phyloP scores from a whole-genome alignment of 2,888 invertebrate species.

The Beris chalybata region DNA sequence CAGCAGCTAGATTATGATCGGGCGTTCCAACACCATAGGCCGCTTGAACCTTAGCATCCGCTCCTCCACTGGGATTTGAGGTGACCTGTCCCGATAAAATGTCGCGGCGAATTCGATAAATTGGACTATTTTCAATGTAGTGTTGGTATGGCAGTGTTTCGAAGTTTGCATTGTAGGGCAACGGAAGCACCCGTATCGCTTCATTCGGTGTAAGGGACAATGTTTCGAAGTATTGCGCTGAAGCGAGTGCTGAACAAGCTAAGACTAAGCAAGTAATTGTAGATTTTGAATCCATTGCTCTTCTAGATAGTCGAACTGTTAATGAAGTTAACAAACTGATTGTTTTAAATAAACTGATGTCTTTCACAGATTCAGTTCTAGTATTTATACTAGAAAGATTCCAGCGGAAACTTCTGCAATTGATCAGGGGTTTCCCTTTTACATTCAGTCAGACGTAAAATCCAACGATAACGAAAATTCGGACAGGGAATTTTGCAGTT shows the following conservation, averaged over 20 bases:
- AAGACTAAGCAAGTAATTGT: background rate
- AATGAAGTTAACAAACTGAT: no score
- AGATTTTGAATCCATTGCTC: conserved; percentile 1
- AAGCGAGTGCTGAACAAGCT: conserved; percentile 2
- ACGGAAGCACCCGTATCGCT: background rate
- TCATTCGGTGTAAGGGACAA: conserved; percentile 2
- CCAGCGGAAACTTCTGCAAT: no score
- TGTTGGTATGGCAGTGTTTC: background rate
- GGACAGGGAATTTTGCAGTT: no score
- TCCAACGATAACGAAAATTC: no score
- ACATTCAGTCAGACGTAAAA: no score
- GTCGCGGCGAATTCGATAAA: conserved; percentile 3
- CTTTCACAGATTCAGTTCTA: no score
- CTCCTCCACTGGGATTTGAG: conserved; percentile 44
- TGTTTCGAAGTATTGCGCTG: background rate
- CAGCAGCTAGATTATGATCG: conserved; percentile 42
- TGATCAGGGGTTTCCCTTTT: no score
- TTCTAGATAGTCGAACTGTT: background rate
- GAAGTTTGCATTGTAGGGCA: conserved; percentile 2
- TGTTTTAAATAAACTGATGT: no score
- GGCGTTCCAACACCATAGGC: conserved; percentile 42
- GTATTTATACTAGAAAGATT: no score
- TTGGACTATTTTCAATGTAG: background rate
- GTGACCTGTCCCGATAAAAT: conserved; percentile 38
- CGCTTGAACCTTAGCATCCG: conserved; percentile 40